Evolutionary conservation across 2,888 invertebrate species (phyloP), one percentile per base, ranked within the genome.

Genomic region (Plebejus anna): DNA sequence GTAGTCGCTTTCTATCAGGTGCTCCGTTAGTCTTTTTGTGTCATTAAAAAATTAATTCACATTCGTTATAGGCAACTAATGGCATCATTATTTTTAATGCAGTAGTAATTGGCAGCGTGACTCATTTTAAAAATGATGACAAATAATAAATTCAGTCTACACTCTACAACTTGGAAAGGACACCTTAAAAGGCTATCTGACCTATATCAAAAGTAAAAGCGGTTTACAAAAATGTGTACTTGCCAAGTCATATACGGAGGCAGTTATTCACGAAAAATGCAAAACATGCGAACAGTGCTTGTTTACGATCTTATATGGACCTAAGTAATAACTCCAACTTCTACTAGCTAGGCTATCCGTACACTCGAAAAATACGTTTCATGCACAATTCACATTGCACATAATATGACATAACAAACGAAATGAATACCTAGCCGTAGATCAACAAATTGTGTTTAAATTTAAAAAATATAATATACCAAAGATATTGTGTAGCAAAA

Each of bases 121-220:
- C 32, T 55, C 32, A 66, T 66, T 66, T 66, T 13, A 66, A 11
- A 11, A 32, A 32, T 13, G 66, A 16, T 1, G 32, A 5, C 66
- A 13, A 66, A 32, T 11, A 13, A 66, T 32, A 66, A 66, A 32
- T 66, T 66, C 66, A 66, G 66, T 32, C 13, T 66, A 16, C 66
- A 66, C 32, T 73, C 47, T 4, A 73, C n/a, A 71, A 42, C 38
- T 70, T 9, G 38, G 9, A 71, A n/a, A 73, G 55, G 28, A 47
- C 73, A 47, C 47, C 47, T 51, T 51, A 47, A 73, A 73, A 73
- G 73, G 73, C 28, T 47, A 51, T 28, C 73, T 55, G 47, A 51
- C 73, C 73, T 32, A 51, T 73, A 71, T 42, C 42, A 38, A 71
- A 71, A 38, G 36, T 42, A 38, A 71, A 42, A 71, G 42, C 71